phyloP scores from a whole-genome alignment of 2,797 vertebrate species.

The Muscicapa comitata region DNA sequence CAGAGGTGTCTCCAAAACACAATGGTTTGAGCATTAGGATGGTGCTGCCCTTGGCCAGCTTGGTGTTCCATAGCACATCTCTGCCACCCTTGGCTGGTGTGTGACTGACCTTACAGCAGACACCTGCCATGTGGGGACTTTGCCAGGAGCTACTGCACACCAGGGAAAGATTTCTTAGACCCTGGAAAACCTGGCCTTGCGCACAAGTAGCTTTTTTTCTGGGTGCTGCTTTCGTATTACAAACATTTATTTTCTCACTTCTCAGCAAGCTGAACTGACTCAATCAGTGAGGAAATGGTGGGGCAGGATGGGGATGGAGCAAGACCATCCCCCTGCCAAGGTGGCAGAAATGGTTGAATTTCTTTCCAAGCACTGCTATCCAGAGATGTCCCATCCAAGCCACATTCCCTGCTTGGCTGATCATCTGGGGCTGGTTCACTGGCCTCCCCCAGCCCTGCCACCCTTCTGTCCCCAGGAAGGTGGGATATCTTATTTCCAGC shows the following conservation, averaged over 20 bases:
- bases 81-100: not conserved
- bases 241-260: not conserved
- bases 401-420: not conserved
- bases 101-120: not conserved
- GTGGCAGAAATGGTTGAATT: not conserved
- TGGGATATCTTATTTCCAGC: not conserved
- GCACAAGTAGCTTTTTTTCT: not conserved
- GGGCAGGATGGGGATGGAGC: not conserved
- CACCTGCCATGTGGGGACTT: fast-evolving
- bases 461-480: not conserved
- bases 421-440: not conserved
- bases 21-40: fast-evolving
- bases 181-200: not conserved
- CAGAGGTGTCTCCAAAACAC: not conserved
- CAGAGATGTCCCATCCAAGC: not conserved
- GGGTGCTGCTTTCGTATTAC: not conserved
- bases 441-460: not conserved
- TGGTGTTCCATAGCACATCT: fast-evolving
- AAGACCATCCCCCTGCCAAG: not conserved
- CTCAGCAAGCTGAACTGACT: not conserved
- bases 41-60: not conserved
- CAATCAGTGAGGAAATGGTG: not conserved
- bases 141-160: not conserved
- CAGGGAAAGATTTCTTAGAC: not conserved
- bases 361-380: not conserved